Evolutionary conservation across 2,888 invertebrate species (phyloP), one percentile per base, ranked within the genome.

Genomic region (Catocala nupta): DNA sequence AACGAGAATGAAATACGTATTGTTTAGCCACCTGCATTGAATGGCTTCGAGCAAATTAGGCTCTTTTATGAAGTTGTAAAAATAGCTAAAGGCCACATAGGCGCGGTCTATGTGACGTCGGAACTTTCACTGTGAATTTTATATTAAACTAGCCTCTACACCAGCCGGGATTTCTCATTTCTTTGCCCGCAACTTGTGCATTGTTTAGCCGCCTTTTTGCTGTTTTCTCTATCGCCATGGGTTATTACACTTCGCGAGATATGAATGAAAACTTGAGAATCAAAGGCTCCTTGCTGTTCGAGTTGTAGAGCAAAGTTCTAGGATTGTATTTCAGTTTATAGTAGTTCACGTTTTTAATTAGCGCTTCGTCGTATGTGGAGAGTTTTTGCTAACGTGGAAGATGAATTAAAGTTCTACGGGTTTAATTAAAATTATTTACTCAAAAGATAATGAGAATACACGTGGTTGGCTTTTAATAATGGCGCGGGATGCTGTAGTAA

Each of bases 71-170:
- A 79, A 77, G 74, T 77, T 63, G 50, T 63, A 36, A 63, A 71
- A 77, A 81, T 73, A 77, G 74, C 75, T 76, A 80, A 80, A 71
- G 72, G 72, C 73, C 65, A 73, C 59, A 66, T 59, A 68, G 74
- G 65, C 34, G 44, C 47, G 47, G 34, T 33, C 61, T 74, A 78
- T 82, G 83, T 87, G 85, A 84, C 83, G 82, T 74, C 52, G 81
- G 81, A 82, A 83, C 74, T 84, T 82, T 67, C 66, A 64, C 42
- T 25, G 25, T 9, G 69, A 75, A 73, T 81, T 81, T 83, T 75
- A 75, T 77, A 77, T 78, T 75, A 70, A 76, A 76, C 70, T 78
- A 69, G 56, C 59, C 16, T 13, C 25, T 59, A 55, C 13, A 45
- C 36, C 42, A 33, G 44, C 49, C 43, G 47, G 43, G 11, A 49